phyloP scores from a whole-genome alignment of 2,113 vertebrate species.

The Syrmaticus mikado region DNA sequence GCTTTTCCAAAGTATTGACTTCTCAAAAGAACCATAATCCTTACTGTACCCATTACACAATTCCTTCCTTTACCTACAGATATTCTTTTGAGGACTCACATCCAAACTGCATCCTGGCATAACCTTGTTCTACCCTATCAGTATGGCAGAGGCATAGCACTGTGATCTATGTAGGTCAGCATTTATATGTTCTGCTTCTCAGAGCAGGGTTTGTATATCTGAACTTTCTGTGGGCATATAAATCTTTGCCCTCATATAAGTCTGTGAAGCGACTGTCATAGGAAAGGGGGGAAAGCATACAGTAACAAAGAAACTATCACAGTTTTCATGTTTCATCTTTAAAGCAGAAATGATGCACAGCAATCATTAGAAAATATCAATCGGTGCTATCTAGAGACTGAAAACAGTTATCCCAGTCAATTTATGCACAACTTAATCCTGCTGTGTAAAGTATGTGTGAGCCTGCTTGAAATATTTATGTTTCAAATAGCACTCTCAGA shows the following conservation, averaged over 20 bases:
- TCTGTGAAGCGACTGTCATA: background rate
- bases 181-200: background rate
- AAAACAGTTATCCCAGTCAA: background rate
- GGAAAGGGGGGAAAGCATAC: background rate
- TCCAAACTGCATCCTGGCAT: background rate
- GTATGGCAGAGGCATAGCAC: background rate
- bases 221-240: conserved; percentile 9
- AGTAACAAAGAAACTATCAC: background rate
- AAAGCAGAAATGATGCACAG: background rate
- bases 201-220: background rate
- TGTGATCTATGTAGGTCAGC: background rate
- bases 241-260: background rate
- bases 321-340: background rate
- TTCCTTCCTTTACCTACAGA: background rate
- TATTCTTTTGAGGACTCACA: background rate
- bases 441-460: background rate
- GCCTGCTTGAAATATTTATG: conserved; percentile 11
- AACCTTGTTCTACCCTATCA: background rate
- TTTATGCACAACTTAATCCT: background rate
- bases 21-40: background rate
- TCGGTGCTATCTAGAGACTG: background rate
- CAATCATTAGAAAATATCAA: background rate
- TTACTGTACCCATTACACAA: background rate
- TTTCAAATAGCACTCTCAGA: background rate
- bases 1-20: background rate